Evolutionary conservation across 1,140 invertebrate genomes (phyloP), one percentile per base, ranked within the genome.

Genomic region (Tetramorium alpestre): DNA sequence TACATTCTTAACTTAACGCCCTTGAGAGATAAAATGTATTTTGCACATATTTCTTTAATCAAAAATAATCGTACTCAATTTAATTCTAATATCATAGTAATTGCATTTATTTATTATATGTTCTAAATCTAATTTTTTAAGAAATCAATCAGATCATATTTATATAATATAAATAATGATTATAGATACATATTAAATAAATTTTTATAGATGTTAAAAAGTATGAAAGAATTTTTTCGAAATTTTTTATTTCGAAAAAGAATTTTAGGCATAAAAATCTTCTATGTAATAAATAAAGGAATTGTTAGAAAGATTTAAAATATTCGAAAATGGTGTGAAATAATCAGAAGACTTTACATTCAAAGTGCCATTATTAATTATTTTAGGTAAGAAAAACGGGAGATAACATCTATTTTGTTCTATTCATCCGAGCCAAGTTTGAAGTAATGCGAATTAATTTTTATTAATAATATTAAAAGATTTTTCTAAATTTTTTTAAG

Each of bases 401-500:
- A 18, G 6, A 54, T 33, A 18, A 69, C 0, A 33, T 33, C 3
- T 33, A 33, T 33, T 38, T n/a, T n/a, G 38, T 28, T 69, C 22
- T 69, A 49, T 49, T 51, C 10, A 10, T 72, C n/a, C 7, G 11
- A 51, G 13, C 6, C 11, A 51, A n/a, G 6, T 8, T 49, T 11
- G 3, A 70, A 70, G 3, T 6, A 56, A 38, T 69, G n/a, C 22
- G 3, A 51, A 38, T 18, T 13, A 58, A 16, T n/a, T 58, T 60
- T 56, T 44, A n/a, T 11, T 41, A 76, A 60, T 76, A 44, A 76
- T 62, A 60, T 76, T 60, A 76, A 28, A 47, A 44, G 1, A 28
- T 2, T 28, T 22, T 18, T 76, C 16, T 13, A 41, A 22, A 22
- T 22, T 22, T 22, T 22, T 22, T 22, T 58, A 70, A 47, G 5